Base-by-base conservation (phyloP, 2,888 invertebrate species). In the Synergus gifuensis region DNA sequence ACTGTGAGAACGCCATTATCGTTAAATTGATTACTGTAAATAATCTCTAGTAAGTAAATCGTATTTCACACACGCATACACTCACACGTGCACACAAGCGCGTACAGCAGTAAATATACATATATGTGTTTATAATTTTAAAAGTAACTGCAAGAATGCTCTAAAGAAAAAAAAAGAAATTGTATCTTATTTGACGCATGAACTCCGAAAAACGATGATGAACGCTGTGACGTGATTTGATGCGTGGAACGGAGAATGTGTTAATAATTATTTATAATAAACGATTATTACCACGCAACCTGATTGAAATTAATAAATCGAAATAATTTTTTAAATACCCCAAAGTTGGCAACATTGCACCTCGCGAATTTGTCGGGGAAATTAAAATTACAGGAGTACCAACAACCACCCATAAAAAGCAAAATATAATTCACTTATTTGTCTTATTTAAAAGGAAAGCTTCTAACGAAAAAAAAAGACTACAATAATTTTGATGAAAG, bases 221-320 rank as follows among this genome's bases (percentile, higher is more conserved):
- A 82, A 81, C 62, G 67, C 42, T 83, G 81, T 78, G 79, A 83
- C 85, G 82, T 76, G 78, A 73, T 73, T 73, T 83, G 83, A 88
- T 89, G 88, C 87, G 88, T 87, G 87, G 81, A 85, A 85, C 82
- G 84, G 85, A 85, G 85, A 88, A 87, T 86, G 87, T 88, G 88
- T 89, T 60, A 86, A 89, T 88, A 89, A 88, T 89, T 89, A 88
- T 90, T 90, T 90, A 88, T 90, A 90, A 90, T 89, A 90, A 90
- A 90, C 86, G 82, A 89, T 89, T 89, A 89, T 89, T 88, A 89
- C 86, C 87, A 89, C 86, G 85, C 83, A 73, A 60, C 0, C 11
- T 2, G 1, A 3, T 36, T 36, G 5, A 36, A 36, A 4, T 36
- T 36, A 36, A 5, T 36, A 36, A 5, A 5, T 4, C 4, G 36